A percentile compares a stretch with the other conserved stretches of the same genome.
phyloP scores from a whole-genome alignment of 2,797 vertebrate species.

The Gila robusta region DNA sequence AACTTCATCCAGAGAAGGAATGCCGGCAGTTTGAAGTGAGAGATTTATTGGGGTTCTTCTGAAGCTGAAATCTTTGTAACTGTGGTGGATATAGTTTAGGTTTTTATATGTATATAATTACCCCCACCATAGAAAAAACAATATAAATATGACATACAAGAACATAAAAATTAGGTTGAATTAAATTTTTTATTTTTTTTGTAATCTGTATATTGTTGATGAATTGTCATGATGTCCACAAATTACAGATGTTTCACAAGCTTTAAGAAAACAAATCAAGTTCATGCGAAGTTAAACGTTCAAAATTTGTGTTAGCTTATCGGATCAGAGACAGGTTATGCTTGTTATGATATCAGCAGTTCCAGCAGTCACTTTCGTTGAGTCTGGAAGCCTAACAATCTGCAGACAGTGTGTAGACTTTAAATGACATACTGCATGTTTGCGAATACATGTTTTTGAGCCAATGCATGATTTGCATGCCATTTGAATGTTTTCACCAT shows the following conservation, averaged over 20 bases:
- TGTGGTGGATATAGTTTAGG: not conserved
- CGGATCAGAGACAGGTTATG: not conserved
- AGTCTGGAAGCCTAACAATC: not conserved
- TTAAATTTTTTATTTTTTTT: no score
- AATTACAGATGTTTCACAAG: not conserved
- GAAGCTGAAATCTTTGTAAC: not conserved
- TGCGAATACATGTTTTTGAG: not conserved
- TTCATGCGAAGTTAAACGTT: not conserved
- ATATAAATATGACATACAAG: not conserved
- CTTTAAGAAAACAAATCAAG: not conserved
- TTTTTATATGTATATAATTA: not conserved
- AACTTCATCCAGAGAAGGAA: not conserved
- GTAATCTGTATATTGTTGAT: not conserved
- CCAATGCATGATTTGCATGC: conserved; percentile 20
- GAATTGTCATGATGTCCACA: not conserved
- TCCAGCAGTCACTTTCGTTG: not conserved
- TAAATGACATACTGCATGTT: conserved; percentile 12
- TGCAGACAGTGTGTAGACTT: conserved; percentile 15
- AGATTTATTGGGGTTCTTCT: not conserved
- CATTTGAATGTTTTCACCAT: not conserved
- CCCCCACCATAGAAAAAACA: not conserved
- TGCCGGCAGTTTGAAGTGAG: not conserved
- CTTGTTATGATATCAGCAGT: not conserved
- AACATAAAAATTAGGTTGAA: not conserved
- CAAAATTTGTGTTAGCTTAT: not conserved